These are phyloP conservation scores for Zoanthus sansibaricus DNA, from an alignment of 92 coral and sea anemone species.

Conservation along the genomic window DNA sequence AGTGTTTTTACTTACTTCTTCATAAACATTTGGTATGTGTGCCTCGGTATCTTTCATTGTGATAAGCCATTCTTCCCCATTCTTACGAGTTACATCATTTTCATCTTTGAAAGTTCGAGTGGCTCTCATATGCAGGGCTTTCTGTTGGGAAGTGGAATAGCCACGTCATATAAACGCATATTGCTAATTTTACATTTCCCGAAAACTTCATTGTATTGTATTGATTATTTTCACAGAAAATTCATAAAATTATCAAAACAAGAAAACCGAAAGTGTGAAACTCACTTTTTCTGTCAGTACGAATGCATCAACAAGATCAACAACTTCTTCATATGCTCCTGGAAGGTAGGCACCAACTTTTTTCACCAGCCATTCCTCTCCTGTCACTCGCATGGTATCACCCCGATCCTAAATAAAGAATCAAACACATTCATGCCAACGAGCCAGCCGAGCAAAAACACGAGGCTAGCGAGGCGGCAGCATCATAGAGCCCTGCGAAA, in stretches of 20 bases:
- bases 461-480: too few relatives aligned
- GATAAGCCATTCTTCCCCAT: constrained; percentile 99
- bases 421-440: too few relatives aligned
- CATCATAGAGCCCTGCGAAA: too few relatives aligned
- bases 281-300: constrained; percentile 97
- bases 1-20: constrained; percentile 74
- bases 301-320: constrained; percentile 91
- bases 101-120: constrained; percentile 96
- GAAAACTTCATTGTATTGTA: too few relatives aligned
- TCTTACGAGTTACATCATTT: constrained; percentile 79
- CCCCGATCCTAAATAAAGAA: constrained; percentile 80
- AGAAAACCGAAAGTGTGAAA: background rate
- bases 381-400: constrained; percentile 86
- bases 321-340: constrained; percentile 99
- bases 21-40: constrained; percentile 99
- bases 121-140: constrained; percentile 91
- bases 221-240: background rate
- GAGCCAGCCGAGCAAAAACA: too few relatives aligned
- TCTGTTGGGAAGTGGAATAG: constrained; percentile 42
- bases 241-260: background rate
- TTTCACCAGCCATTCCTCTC: constrained; percentile 97
- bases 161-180: too few relatives aligned
- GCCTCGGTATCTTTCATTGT: constrained; percentile 95
- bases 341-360: constrained; percentile 99
- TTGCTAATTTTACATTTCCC: too few relatives aligned